Percentiles rank a stretch among this genome's conserved stretches.
These are phyloP conservation scores for Tokudaia tokunoshimensis DNA, from an alignment of 2,797 vertebrate genomes.

Conservation along the genomic window DNA sequence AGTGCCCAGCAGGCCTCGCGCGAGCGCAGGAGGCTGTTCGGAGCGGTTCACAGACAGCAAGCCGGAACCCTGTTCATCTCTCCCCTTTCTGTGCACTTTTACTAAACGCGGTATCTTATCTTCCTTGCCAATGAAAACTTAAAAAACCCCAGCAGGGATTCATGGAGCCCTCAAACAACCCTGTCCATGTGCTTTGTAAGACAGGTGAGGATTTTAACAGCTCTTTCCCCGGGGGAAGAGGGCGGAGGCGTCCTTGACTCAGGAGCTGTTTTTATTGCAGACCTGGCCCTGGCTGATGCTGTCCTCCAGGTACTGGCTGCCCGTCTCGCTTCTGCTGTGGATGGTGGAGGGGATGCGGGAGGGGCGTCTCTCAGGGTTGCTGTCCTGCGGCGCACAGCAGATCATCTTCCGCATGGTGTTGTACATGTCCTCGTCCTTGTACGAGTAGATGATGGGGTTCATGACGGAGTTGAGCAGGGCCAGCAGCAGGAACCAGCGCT, in stretches of 20 bases:
- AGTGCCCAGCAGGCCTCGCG: not conserved
- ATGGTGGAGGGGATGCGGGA: conserved; percentile 87
- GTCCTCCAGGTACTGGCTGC: conserved; percentile 88
- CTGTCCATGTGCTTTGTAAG: conserved; percentile 81
- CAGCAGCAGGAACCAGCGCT: conserved; percentile 96
- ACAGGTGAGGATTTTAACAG: conserved; percentile 72
- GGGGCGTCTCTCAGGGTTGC: conserved; percentile 83
- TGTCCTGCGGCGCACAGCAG: conserved; percentile 91
- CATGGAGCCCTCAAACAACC: conserved; percentile 84
- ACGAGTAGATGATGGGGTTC: conserved; percentile 99
- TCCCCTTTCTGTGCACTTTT: not conserved
- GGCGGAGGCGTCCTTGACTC: rapidly evolving
- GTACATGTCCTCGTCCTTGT: conserved; percentile 99
- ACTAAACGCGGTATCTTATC: not conserved
- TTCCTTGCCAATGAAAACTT: conserved; percentile 44
- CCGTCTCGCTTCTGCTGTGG: conserved; percentile 88
- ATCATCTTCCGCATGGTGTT: conserved; percentile 95
- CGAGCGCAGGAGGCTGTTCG: not conserved
- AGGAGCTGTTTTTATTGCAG: conserved; percentile 83
- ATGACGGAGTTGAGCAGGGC: conserved; percentile 97
- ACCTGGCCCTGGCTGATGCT: conserved; percentile 84
- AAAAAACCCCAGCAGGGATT: conserved; percentile 76
- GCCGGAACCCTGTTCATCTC: not conserved
- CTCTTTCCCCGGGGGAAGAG: conserved; percentile 67
- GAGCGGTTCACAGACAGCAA: not conserved